Percentiles rank a stretch among this genome's conserved stretches.
These are phyloP conservation scores for Eleginops maclovinus DNA, from an alignment of 2,113 vertebrate species.

Conservation along the genomic window DNA sequence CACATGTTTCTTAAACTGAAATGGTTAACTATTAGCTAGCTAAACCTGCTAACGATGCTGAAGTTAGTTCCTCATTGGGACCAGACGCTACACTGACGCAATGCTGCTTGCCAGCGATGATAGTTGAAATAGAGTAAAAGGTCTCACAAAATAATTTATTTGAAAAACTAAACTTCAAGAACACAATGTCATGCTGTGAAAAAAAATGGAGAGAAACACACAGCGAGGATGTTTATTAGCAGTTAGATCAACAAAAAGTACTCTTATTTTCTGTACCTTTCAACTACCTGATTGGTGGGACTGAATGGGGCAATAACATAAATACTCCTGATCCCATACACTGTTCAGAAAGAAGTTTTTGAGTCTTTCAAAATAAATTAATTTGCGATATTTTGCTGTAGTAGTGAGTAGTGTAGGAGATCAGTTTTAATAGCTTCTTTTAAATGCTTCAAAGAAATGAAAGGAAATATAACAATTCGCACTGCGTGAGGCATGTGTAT, in stretches of 20 bases:
- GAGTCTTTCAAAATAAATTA: too few species aligned
- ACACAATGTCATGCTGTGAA: too few species aligned
- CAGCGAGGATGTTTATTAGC: not conserved
- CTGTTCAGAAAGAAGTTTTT: too few species aligned
- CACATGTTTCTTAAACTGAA: too few species aligned
- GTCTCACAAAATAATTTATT: too few species aligned
- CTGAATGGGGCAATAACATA: not conserved
- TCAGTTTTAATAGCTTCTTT: too few species aligned
- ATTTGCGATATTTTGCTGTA: too few species aligned
- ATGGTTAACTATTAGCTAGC: slow-evolving; percentile 3
- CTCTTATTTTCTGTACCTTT: not conserved
- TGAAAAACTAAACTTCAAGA: not conserved
- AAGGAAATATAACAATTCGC: too few species aligned
- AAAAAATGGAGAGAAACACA: not conserved
- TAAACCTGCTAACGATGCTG: not conserved
- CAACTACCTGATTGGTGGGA: not conserved
- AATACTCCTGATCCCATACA: not conserved
- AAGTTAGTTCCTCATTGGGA: slow-evolving; percentile 45
- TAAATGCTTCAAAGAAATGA: too few species aligned
- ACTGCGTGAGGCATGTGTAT: too few species aligned
- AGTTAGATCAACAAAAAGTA: not conserved
- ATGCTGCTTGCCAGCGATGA: slow-evolving; percentile 12
- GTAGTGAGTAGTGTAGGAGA: too few species aligned
- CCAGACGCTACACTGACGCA: not conserved
- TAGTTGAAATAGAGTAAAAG: too few species aligned